Conservation (phyloP, 2,113 vertebrate genomes). For the Ceyx cyanopectus region DNA sequence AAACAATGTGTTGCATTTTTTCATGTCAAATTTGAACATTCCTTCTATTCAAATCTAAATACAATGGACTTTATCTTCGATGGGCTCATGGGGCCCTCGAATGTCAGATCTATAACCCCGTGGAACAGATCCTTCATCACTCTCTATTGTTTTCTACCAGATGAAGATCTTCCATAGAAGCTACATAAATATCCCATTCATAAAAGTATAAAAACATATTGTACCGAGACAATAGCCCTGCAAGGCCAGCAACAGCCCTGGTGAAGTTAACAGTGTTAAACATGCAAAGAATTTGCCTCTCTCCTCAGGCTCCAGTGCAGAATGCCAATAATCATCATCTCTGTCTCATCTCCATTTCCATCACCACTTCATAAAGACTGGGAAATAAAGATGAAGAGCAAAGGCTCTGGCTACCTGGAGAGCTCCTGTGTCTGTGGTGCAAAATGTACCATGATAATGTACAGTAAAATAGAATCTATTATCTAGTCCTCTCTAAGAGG, state of each 20-base stretch:
- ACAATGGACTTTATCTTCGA: constrained; percentile 48
- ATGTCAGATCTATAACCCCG: constrained; percentile 4
- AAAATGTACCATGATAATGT: neutral
- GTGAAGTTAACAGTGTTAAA: constrained; percentile 12
- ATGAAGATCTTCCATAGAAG: constrained; percentile 5
- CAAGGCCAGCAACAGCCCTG: neutral
- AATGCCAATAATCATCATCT: neutral
- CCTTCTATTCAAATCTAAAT: constrained; percentile 27
- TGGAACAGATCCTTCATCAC: neutral
- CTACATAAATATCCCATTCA: constrained; percentile 38
- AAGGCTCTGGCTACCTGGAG: neutral
- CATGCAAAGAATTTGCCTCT: neutral
- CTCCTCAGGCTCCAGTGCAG: neutral
- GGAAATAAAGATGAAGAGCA: neutral
- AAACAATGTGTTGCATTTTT: neutral
- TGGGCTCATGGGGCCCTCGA: neutral
- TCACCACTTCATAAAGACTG: neutral
- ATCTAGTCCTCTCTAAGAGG: neutral
- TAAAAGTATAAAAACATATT: constrained; percentile 1
- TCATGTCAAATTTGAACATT: neutral
- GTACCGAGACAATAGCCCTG: constrained; percentile 29
- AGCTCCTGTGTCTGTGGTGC: neutral
- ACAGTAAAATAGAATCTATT: neutral
- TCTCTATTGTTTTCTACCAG: constrained; percentile 21
- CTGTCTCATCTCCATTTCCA: neutral